Percentiles rank a stretch among this genome's conserved stretches.
These are phyloP conservation scores for Drosophila paranaensis DNA, from an alignment of 2,888 invertebrate genomes.

Conservation along the genomic window DNA sequence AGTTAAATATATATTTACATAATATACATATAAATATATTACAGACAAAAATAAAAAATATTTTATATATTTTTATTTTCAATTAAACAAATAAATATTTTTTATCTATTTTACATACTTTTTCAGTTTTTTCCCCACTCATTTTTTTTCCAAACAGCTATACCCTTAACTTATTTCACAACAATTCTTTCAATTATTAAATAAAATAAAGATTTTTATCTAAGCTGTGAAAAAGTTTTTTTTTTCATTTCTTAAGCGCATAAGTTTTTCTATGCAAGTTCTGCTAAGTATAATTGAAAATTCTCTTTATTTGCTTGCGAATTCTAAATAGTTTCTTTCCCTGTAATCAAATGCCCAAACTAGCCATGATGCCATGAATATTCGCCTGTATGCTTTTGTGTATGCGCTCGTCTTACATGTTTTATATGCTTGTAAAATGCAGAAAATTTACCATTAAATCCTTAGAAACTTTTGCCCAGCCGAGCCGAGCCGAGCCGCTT, in stretches of 20 bases:
- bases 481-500: constrained; percentile 55
- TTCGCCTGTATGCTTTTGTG: neutral
- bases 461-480: constrained; percentile 46
- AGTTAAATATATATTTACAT: neutral
- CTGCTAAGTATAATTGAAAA: constrained; percentile 32
- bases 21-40: neutral
- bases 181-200: neutral
- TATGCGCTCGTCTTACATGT: constrained; percentile 19
- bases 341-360: constrained; percentile 26
- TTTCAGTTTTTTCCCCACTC: no score
- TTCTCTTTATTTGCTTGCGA: constrained; percentile 13
- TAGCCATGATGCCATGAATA: neutral
- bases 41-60: no score
- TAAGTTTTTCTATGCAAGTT: neutral
- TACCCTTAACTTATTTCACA: no score
- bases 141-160: no score
- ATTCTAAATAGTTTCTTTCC: constrained; percentile 17
- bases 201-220: neutral
- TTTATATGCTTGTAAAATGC: constrained; percentile 44
- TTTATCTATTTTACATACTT: neutral
- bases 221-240: neutral
- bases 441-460: constrained; percentile 55
- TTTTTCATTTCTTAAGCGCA: neutral
- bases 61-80: no score
- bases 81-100: neutral